Evolutionary conservation across 2,797 vertebrate species (phyloP), one percentile per base, ranked within the genome.

Genomic region (Bryconaethiops microstoma): DNA sequence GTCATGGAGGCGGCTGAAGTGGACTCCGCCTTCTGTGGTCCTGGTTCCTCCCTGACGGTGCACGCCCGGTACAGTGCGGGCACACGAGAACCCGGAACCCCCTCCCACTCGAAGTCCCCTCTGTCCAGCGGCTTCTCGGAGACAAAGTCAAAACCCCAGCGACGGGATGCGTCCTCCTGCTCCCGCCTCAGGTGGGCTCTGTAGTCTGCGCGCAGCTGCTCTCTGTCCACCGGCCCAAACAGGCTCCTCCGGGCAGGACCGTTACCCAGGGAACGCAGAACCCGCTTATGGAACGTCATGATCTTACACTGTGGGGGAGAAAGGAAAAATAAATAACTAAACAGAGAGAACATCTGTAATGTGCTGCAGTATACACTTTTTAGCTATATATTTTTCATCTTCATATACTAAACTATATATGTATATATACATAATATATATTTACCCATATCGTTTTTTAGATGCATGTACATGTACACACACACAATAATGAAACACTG

Each of bases 141-240:
- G 82, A 88, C 65, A 45, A 99, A 99, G 92, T 99, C 92, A 29
- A 96, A 99, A 88, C 96, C 94, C 97, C 97, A 99, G n/a, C 94
- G 95, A 0, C 40, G 85, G 0, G 91, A 91, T 1, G 96, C 95
- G 17, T 96, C 96, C 39, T 96, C 92, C 78, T 95, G 88, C 14
- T 96, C 93, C 7, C 86, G 87, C 5, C 29, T 89, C 83, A 97
- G 76, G 2, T 92, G 74, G 0, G 86, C 77, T 0, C 90, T 88
- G n/a, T 92, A 94, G 71, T 97, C 97, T 0, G 29, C 81, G 79
- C 89, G 91, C 73, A 99, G 90, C 89, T 96, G 93, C 7, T 95
- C 90, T 0, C 92, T 90, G 90, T 99, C 96, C 16, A 97, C 93
- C 0, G 94, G 94, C 19, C 97, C 97, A 0, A 99, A 99, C 79